Percentiles rank a stretch among this genome's conserved stretches.
Evolutionary conservation across 2,113 vertebrate genomes (phyloP).

Genomic region (Bos taurus): DNA sequence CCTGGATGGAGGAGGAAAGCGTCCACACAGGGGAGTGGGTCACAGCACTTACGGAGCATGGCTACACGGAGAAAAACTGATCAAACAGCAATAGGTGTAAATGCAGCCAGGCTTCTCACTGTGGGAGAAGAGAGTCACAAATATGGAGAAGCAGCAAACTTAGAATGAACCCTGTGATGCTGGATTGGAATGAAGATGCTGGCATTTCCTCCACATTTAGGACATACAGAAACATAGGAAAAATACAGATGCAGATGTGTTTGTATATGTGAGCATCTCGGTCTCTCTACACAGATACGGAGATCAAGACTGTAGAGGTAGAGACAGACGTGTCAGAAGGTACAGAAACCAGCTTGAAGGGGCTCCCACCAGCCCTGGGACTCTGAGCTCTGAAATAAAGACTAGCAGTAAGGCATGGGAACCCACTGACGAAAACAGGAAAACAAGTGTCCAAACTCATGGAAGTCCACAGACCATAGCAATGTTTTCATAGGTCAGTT

Average conservation of each 20-base stretch:
- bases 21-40: not conserved
- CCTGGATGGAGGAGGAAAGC: rapidly evolving
- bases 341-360: not conserved
- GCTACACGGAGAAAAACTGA: no score
- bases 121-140: not conserved
- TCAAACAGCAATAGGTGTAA: rapidly evolving
- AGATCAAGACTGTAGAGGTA: not conserved
- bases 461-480: not conserved
- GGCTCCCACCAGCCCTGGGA: not conserved
- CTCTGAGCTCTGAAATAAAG: not conserved
- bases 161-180: rapidly evolving
- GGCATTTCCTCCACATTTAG: not conserved
- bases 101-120: rapidly evolving
- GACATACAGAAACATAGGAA: not conserved
- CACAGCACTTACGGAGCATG: no score
- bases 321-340: not conserved
- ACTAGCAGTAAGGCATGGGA: not conserved
- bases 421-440: not conserved
- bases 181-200: no score
- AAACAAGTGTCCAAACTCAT: not conserved
- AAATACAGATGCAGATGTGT: rapidly evolving
- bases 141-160: not conserved
- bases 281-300: not conserved
- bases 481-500: not conserved
- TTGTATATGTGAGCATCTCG: rapidly evolving